These are phyloP conservation scores for Reticulitermes speratus DNA, from an alignment of 1,140 invertebrate genomes.

Conservation along the genomic window DNA sequence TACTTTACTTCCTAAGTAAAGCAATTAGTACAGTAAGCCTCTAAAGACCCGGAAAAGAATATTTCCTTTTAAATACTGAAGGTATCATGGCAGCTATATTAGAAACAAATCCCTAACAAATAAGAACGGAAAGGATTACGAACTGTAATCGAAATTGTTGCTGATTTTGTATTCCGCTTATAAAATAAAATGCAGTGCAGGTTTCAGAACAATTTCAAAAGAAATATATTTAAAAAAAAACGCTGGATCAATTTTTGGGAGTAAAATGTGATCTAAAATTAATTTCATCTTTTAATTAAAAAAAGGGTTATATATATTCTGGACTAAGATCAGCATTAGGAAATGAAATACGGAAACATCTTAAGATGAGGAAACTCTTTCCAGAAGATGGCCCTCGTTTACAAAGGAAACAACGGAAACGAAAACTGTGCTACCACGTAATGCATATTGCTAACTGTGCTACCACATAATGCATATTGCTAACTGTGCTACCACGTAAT, in stretches of 20 bases:
- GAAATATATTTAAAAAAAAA: background rate
- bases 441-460: no score
- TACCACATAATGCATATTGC: no score
- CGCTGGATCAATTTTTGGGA: background rate
- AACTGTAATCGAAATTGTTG: background rate
- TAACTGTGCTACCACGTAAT: no score
- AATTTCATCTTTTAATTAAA: constrained; percentile 5
- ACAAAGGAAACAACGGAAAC: no score
- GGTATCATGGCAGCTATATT: background rate
- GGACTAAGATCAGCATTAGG: no score
- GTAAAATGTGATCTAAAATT: background rate
- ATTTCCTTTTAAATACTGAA: background rate
- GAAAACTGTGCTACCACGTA: no score
- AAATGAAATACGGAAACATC: no score
- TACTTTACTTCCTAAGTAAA: background rate
- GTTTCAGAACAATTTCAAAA: background rate
- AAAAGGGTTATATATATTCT: background rate
- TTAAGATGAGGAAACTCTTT: no score
- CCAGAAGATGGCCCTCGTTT: no score
- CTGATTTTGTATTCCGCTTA: background rate
- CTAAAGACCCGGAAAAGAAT: background rate
- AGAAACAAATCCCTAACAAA: background rate
- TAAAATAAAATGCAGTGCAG: background rate
- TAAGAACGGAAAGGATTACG: background rate
- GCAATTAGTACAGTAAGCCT: background rate